Evolutionary conservation across 2,888 invertebrate species (phyloP), one percentile per base, ranked within the genome.

Genomic region (Tuta absoluta): DNA sequence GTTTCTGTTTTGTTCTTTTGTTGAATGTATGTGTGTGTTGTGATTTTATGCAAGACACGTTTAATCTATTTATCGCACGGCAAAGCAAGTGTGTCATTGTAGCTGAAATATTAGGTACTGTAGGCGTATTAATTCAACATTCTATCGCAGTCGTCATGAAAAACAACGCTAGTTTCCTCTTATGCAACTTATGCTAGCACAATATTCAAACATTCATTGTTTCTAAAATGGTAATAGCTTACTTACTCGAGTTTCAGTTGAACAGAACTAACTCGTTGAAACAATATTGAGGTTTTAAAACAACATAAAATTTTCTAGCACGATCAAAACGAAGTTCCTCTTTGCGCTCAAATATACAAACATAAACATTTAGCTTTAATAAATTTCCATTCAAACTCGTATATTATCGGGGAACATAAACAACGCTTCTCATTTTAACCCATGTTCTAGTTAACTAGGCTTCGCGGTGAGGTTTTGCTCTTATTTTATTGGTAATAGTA

Each of bases 311-410:
- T n/a, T 41, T 33, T 41, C 51, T 19, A 56, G 24, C 28, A 33
- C 24, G 56, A 56, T 56, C 56, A 56, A 56, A 56, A 56, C 17
- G 17, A 33, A 17, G 1, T 28, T 56, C 14, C 19, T 33, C 17
- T 56, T 56, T 56, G 17, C 10, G n/a, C 14, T 56, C 17, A 14
- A 53, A 53, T 12, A 24, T 23, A 53, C 23, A 53, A 53, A 53
- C 51, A 33, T 33, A 33, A 56, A 56, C 56, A 56, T 56, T 56
- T 8, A 24, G 17, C n/a, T 56, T 23, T 17, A 33, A 28, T 56
- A 12, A 21, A 53, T 56, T 56, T 56, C 17, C 33, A 56, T 56
- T 33, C 56, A 56, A 17, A 21, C 51, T 51, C 51, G 19, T 51
- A 51, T 23, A 51, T 51, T 21, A 51, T 21, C 19, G 23, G 11